Evolutionary conservation across 2,888 invertebrate genomes (phyloP), one percentile per base, ranked within the genome.

Genomic region (Salticus scenicus): DNA sequence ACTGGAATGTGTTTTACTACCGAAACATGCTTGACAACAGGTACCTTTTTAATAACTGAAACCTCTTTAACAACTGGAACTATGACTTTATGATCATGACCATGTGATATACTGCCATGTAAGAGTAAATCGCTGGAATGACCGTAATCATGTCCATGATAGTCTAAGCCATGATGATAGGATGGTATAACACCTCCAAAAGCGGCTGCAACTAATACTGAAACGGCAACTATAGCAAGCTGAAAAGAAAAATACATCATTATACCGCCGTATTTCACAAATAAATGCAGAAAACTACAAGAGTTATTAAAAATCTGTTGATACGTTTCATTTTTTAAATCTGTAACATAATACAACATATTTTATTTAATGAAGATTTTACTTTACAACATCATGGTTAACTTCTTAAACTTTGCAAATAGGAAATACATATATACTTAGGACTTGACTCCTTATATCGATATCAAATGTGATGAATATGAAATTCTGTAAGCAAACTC

Each of bases 31-130:
- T 84, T 84, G 24, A 84, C 73, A 47, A 84, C 73, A 1, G 75
- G 33, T 5, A 83, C 72, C 37, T 83, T 76, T 71, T 76, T 83
- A 8, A 83, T 71, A 14, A 83, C 76, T 5, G 72, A 30, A 27
- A 74, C 73, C 37, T 84, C 73, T 20, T 84, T 78, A 20, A 84
- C 84, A 20, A 84, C 73, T 7, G 84, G 84, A 42, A 64, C 57
- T 2, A 84, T 57, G 20, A 84, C 78, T 63, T 84, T 33, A 30
- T 84, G 84, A 63, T 78, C 66, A n/a, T 77, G 73, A 20, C 69
- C 67, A 14, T 17, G n/a, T 8, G 28, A 47, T 10, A 66, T 12
- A 14, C 63, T 51, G 27, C 24, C 37, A 5, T 71, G 64, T 7
- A 41, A 24, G 14, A 70, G 70, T 7, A 70, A 27, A 70, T 70